Base-by-base conservation (phyloP, 2,888 invertebrate species). In the Drosophila recens region DNA sequence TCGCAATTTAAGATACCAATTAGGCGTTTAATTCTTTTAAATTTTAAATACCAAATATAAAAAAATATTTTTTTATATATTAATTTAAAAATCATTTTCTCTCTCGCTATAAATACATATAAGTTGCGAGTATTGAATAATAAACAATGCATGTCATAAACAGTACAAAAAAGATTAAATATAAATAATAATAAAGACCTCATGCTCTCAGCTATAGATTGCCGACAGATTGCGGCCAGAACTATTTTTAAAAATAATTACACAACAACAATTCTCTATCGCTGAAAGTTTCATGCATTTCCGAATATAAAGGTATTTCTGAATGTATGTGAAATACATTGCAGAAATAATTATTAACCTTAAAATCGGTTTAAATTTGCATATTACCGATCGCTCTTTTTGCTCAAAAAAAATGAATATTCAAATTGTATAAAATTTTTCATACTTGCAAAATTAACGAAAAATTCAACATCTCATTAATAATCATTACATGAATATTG, bases 1-100 rank as follows among this genome's bases (percentile, higher is more conserved):
- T 17, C 9, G 20, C 11, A 36, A 40, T 36, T 53, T n/a, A 34
- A 15, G 1, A 15, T 17, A 10, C 23, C 59, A 46, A 72, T 67
- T 72, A 61, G 40, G 20, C 33, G 13, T 11, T 9, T 6, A 5
- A 38, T 38, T n/a, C 8, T n/a, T 36, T 0, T 13, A 13, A 6
- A 13, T 4, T 36, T 36, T 13, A 13, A 36, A n/a, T 36, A n/a
- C 36, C 5, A 36, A 36, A 5, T 13, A 36, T 36, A 2, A 13
- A 36, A 36, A 2, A 27, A 27, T 27, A 5, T 13, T 13, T 36
- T 11, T 36, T 13, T 27, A 5, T 1, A 3, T 11, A 36, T 4
- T 13, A 13, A 4, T 33, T 13, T 13, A 13, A 36, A 15, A 15
- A 40, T 40, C 3, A 8, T 15, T 15, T 15, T 15, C 8, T 9